Percentiles rank a stretch among this genome's conserved stretches.
phyloP scores from a whole-genome alignment of 2,797 vertebrate genomes.

The Neostethus bicornis region DNA sequence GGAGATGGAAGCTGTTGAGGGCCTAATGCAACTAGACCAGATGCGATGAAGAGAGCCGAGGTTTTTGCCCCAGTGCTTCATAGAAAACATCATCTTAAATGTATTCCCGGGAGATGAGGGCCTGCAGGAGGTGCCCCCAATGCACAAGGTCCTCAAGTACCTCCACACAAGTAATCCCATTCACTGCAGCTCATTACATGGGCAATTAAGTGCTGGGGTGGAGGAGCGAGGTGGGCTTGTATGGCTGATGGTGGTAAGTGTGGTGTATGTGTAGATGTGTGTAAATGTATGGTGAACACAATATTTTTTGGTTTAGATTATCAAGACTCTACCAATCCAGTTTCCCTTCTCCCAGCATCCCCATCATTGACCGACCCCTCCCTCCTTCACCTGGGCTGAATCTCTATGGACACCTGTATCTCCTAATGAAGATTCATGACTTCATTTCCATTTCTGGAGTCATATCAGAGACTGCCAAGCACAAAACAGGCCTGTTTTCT shows the following conservation, averaged over 20 bases:
- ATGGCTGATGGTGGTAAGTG: slow-evolving; percentile 63
- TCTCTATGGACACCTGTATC: slow-evolving; percentile 89
- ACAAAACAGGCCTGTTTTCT: slow-evolving; percentile 85
- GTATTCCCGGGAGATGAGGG: slow-evolving; percentile 80
- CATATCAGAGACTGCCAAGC: slow-evolving; percentile 81
- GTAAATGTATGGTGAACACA: slow-evolving; percentile 40
- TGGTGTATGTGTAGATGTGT: slow-evolving; percentile 36
- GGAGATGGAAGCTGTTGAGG: slow-evolving; percentile 43
- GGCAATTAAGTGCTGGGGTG: slow-evolving; percentile 88
- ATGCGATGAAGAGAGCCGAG: slow-evolving; percentile 73
- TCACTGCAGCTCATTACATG: slow-evolving; percentile 86
- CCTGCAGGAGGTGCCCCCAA: slow-evolving; percentile 81
- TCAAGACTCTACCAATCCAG: slow-evolving; percentile 56
- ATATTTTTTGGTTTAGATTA: slow-evolving; percentile 74
- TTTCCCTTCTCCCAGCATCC: slow-evolving; percentile 32
- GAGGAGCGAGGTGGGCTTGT: slow-evolving; percentile 54
- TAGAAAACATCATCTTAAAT: slow-evolving; percentile 80
- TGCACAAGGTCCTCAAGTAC: slow-evolving; percentile 82
- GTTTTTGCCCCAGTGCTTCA: slow-evolving; percentile 71
- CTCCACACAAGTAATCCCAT: slow-evolving; percentile 86
- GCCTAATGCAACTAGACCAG: slow-evolving; percentile 74
- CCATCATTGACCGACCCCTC: slow-evolving; percentile 28
- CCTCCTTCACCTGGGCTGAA: slow-evolving; percentile 88
- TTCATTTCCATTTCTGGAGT: slow-evolving; percentile 88
- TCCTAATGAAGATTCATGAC: slow-evolving; percentile 90